A percentile compares a stretch with the other conserved stretches of the same genome.
Evolutionary conservation across 2,888 invertebrate genomes (phyloP).

Genomic region (Pinctada fucata): DNA sequence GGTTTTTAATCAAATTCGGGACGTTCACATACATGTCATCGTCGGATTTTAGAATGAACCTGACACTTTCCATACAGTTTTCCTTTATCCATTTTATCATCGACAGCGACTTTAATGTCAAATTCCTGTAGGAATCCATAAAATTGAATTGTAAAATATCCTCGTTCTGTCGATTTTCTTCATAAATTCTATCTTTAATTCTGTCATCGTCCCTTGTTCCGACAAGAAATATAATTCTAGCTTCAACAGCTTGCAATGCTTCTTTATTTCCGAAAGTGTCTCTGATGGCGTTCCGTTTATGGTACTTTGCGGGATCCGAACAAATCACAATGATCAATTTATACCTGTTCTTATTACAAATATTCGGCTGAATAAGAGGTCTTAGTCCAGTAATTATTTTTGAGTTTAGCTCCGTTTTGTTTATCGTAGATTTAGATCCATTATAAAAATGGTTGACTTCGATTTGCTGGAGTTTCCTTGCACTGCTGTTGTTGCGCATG

Average conservation of each 20-base stretch:
- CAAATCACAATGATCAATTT: constrained; percentile 24
- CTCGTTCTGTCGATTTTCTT: not conserved
- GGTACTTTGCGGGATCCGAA: constrained; percentile 19
- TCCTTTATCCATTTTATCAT: constrained; percentile 76
- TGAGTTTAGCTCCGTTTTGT: not conserved
- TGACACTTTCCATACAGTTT: constrained; percentile 70
- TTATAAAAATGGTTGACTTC: not conserved
- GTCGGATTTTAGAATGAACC: constrained; percentile 76
- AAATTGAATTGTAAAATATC: constrained; percentile 36
- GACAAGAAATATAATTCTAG: constrained; percentile 26
- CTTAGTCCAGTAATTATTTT: not conserved
- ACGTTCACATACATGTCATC: constrained; percentile 72
- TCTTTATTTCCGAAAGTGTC: constrained; percentile 24
- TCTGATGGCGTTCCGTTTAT: constrained; percentile 18
- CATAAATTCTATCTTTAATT: not conserved
- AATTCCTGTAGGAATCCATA: constrained; percentile 71
- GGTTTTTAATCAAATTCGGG: constrained; percentile 10
- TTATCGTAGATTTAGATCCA: not conserved
- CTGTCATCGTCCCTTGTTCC: not conserved
- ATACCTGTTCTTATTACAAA: not conserved
- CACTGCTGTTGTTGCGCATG: not conserved
- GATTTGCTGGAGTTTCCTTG: not conserved
- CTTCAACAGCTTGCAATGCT: not conserved
- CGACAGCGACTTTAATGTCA: constrained; percentile 77
- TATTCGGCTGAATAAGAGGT: no score